Base-by-base conservation (phyloP, 2,797 vertebrate species). In the Xyrichtys novacula region DNA sequence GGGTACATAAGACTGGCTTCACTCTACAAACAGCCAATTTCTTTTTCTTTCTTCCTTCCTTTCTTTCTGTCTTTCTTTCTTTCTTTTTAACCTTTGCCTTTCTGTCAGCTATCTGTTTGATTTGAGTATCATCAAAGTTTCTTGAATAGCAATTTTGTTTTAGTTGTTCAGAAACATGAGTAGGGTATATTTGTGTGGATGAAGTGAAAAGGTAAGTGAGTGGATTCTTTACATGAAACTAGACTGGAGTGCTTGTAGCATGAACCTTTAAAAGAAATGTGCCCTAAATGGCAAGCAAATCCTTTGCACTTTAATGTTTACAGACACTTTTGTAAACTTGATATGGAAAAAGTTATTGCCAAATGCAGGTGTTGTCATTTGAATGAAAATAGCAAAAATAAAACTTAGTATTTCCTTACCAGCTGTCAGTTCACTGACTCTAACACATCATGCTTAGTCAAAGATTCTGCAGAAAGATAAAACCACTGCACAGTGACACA, bases 261-360 rank as follows among this genome's bases (percentile, higher is more conserved):
- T 91, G 92, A 92, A 93, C 90, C 88, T 92, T 92, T 90, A 92
- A 90, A 90, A 88, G 78, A 91, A 57, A 74, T 69, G 71, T 82
- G 86, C 85, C 85, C 81, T 76, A 77, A 83, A 85, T 74, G 84
- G 85, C 71, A 85, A 84, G 88, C 78, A 76, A 91, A 90, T 88
- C 86, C 86, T 90, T 91, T 92, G 91, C 92, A 93, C 90, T 94
- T 93, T 92, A 92, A 91, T 91, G 92, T 94, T 93, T 93, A 92
- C 91, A 91, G 81, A 88, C 77, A 82, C 81, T 92, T 91, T 93
- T 91, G 88, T 92, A 91, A 91, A 90, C 87, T 88, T 90, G 87
- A 84, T 82, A 87, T 71, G 81, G 76, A 85, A 74, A 68, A 88
- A 74, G 64, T 74, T 72, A 82, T 93, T 89, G 84, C 87, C 89